phyloP scores from a whole-genome alignment of 2,888 invertebrate genomes.

The Drosophila emarginata region DNA sequence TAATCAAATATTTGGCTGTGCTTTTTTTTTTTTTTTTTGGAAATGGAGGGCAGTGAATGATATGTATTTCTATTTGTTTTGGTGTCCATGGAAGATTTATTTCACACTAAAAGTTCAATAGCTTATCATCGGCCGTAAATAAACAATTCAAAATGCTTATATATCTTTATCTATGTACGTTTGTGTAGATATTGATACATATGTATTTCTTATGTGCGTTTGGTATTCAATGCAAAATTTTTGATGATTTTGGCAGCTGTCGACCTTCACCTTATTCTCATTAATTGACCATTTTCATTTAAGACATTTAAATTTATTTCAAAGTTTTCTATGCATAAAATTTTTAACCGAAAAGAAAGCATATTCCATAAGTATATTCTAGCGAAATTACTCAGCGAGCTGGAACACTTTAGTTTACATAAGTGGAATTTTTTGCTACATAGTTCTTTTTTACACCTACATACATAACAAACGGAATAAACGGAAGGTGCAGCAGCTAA shows the following conservation, averaged over 20 bases:
- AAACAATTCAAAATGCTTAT: slow-evolving; percentile 36
- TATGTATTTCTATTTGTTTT: slow-evolving; percentile 31
- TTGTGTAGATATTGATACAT: slow-evolving; percentile 19
- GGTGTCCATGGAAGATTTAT: slow-evolving; percentile 62
- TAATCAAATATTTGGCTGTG: slow-evolving; percentile 23
- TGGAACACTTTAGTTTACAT: slow-evolving; percentile 12
- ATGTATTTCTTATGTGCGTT: neutral
- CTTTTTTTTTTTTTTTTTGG: slow-evolving; percentile 16
- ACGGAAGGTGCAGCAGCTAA: neutral
- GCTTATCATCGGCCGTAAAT: slow-evolving; percentile 38
- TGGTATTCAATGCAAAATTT: slow-evolving; percentile 11
- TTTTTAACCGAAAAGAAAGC: neutral
- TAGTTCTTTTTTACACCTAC: slow-evolving; percentile 1
- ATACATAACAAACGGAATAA: neutral
- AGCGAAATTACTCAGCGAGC: slow-evolving; percentile 3
- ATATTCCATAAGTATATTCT: neutral
- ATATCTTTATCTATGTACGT: slow-evolving; percentile 1
- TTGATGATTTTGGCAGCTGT: slow-evolving; percentile 31
- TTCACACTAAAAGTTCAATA: slow-evolving; percentile 65
- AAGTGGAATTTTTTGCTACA: slow-evolving; percentile 4
- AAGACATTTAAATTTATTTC: slow-evolving; percentile 16
- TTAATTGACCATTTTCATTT: slow-evolving; percentile 38
- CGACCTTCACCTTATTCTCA: slow-evolving; percentile 43
- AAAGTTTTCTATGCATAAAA: slow-evolving; percentile 12
- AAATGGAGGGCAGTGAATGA: slow-evolving; percentile 4